Evolutionary conservation across 1,140 invertebrate genomes (phyloP), one percentile per base, ranked within the genome.

Genomic region (Plutomurus gul): DNA sequence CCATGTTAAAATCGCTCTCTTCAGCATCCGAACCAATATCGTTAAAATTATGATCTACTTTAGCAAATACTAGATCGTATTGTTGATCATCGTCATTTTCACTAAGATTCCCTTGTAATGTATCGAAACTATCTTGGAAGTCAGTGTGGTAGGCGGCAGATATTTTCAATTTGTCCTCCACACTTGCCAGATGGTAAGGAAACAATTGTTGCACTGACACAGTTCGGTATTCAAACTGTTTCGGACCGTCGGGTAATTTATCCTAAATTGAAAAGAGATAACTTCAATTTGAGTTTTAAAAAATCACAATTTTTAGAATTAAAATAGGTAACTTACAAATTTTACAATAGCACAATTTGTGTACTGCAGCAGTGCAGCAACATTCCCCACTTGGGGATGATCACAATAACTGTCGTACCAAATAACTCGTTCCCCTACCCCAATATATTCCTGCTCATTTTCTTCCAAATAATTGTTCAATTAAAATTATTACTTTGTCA

Each of bases 321-420:
- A 22, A 30, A 18, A 39, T n/a, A n/a, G n/a, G n/a, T n/a, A n/a
- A 47, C 76, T 39, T 73, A 78, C 76, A 72, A 78, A 78, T 72
- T 78, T 46, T 13, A 78, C 76, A 51, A 78, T 78, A 4, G 76
- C 76, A 78, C 76, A 78, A 18, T 65, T 65, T 3, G 76, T 46
- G 33, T 72, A 78, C n/a, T 78, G 30, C 8, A 65, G 40, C 0
- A 78, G 13, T 0, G 65, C 65, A 4, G 40, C 76, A 16, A 78
- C 76, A 72, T 40, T 51, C 6, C 76, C 76, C 11, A 73, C 20
- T 56, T 78, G 65, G 11, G 60, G 65, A 25, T 49, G 43, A 13
- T 73, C 25, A 13, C 60, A 73, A 40, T 72, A 72, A 18, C 40
- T 13, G 33, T 73, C 76, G 18, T 46, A 72, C 40, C 70, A 51